A percentile compares a stretch with the other conserved stretches of the same genome.
These are phyloP conservation scores for Polyploca ridens DNA, from an alignment of 2,888 invertebrate genomes.

Conservation along the genomic window DNA sequence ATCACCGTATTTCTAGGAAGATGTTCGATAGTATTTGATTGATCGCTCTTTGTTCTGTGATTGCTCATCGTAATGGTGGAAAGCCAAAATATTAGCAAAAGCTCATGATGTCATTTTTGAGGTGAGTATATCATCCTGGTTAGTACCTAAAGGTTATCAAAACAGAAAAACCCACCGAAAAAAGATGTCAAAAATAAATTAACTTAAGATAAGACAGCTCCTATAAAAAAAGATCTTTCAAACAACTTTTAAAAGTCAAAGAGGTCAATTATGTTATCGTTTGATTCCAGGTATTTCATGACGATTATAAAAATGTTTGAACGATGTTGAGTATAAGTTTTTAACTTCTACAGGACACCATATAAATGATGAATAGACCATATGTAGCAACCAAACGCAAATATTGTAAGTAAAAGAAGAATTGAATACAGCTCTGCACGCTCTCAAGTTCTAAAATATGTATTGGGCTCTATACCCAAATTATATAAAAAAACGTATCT, in stretches of 20 bases:
- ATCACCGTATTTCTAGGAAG: conserved; percentile 60
- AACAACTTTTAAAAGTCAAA: not conserved
- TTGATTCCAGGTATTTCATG: not conserved
- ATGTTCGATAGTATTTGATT: conserved; percentile 56
- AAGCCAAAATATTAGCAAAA: not conserved
- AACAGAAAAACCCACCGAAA: not conserved
- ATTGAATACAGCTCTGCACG: too few relatives aligned
- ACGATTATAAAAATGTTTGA: not conserved
- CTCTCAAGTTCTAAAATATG: too few relatives aligned
- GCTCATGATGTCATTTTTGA: not conserved
- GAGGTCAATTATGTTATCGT: not conserved
- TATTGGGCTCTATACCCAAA: too few relatives aligned
- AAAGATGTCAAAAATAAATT: too few relatives aligned
- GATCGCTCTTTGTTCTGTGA: conserved; percentile 70
- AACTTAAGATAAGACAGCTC: not conserved
- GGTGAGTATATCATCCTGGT: too few relatives aligned
- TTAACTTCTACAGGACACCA: too few relatives aligned
- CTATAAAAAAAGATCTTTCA: not conserved
- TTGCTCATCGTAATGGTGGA: conserved; percentile 9
- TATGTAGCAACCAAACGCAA: too few relatives aligned
- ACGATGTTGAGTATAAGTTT: too few relatives aligned
- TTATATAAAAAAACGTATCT: too few relatives aligned
- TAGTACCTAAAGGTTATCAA: too few relatives aligned
- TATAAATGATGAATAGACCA: too few relatives aligned
- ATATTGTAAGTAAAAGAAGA: too few relatives aligned